phyloP scores from a whole-genome alignment of 2,888 invertebrate genomes.

The Anorthoa munda region DNA sequence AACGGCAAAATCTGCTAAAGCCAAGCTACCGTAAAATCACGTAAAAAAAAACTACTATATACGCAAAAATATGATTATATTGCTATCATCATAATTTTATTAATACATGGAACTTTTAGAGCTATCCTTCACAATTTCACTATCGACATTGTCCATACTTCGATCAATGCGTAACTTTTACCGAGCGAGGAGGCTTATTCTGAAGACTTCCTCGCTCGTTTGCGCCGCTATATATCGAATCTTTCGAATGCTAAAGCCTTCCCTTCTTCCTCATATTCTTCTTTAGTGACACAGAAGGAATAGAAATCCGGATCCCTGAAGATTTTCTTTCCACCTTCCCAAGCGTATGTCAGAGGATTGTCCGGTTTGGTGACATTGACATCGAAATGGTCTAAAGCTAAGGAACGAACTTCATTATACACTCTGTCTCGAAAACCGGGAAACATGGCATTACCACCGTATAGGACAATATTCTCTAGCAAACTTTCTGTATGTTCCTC shows the following conservation, averaged over 20 bases:
- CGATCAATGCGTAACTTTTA: constrained; percentile 64
- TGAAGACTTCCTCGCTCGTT: constrained; percentile 83
- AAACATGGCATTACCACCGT: constrained; percentile 95
- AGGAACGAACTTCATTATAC: constrained; percentile 93
- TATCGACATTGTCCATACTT: constrained; percentile 52
- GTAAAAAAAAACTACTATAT: constrained; percentile 17
- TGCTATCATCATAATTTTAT: constrained; percentile 28
- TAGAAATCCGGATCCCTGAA: constrained; percentile 94
- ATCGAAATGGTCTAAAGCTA: constrained; percentile 94
- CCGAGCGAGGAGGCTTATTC: constrained; percentile 79
- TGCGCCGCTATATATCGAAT: constrained; percentile 89
- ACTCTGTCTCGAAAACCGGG: constrained; percentile 95
- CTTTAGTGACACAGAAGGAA: constrained; percentile 93
- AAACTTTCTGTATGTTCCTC: constrained; percentile 94
- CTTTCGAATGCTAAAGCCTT: constrained; percentile 90
- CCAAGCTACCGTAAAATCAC: too few relatives aligned
- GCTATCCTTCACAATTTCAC: constrained; percentile 54
- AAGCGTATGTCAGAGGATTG: constrained; percentile 96
- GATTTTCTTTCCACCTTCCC: constrained; percentile 96
- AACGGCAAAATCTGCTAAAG: not conserved
- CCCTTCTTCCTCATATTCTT: constrained; percentile 98
- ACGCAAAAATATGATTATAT: constrained; percentile 42
- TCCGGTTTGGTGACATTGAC: constrained; percentile 92
- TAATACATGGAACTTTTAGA: constrained; percentile 18
- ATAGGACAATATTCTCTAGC: constrained; percentile 95